Evolutionary conservation across 1,140 invertebrate species (phyloP).

Genomic region (Zaprionus capensis): DNA sequence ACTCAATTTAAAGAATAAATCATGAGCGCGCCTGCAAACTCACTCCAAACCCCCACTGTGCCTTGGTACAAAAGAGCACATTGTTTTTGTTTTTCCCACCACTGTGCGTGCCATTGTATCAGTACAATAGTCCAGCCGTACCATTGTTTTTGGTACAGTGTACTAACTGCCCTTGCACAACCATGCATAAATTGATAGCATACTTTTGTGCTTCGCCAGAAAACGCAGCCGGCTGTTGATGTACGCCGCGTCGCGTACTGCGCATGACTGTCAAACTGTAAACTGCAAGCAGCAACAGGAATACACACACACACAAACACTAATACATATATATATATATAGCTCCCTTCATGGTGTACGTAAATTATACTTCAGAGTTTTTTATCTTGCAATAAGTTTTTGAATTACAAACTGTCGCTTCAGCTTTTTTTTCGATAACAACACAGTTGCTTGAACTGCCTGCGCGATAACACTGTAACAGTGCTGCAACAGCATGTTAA

Average conservation of each 20-base stretch:
- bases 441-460: background rate
- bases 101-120: background rate
- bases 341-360: background rate
- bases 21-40: background rate
- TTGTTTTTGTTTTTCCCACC: slow-evolving; percentile 3
- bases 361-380: background rate
- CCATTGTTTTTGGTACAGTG: slow-evolving; percentile 15
- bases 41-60: too few species aligned
- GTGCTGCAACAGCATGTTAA: slow-evolving; percentile 19
- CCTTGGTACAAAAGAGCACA: background rate
- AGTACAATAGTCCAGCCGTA: background rate
- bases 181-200: slow-evolving; percentile 34
- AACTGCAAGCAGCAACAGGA: background rate
- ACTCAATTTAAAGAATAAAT: slow-evolving; percentile 14
- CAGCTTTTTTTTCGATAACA: slow-evolving; percentile 11
- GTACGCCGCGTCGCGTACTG: slow-evolving; percentile 1
- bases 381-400: slow-evolving; percentile 8
- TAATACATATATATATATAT: background rate
- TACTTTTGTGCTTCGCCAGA: slow-evolving; percentile 35
- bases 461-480: slow-evolving; percentile 15
- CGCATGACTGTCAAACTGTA: slow-evolving; percentile 22
- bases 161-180: slow-evolving; percentile 25
- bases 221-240: slow-evolving; percentile 19
- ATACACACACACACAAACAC: background rate
- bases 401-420: slow-evolving; percentile 20